These are phyloP conservation scores for Ophion obscuratus DNA, from an alignment of 2,888 invertebrate genomes.

Conservation along the genomic window DNA sequence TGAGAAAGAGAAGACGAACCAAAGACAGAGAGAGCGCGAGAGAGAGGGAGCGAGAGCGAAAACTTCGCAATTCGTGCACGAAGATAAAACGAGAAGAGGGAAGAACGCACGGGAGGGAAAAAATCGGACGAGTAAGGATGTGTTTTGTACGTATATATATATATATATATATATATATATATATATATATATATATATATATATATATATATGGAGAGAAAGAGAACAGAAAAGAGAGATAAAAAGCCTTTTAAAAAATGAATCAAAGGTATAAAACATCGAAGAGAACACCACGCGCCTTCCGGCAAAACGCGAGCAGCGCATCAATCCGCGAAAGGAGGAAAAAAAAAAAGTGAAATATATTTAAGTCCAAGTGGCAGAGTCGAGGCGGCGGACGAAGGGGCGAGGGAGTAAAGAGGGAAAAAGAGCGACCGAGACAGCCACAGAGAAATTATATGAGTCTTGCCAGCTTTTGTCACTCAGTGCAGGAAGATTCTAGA, in stretches of 20 bases:
- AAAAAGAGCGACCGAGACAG: slow-evolving; percentile 43
- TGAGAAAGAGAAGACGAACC: slow-evolving; percentile 11
- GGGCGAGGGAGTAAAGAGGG: slow-evolving; percentile 20
- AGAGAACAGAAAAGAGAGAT: slow-evolving; percentile 24
- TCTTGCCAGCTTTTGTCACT: slow-evolving; percentile 58
- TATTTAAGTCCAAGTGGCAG: slow-evolving; percentile 19
- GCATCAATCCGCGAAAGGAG: slow-evolving; percentile 53
- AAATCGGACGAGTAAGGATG: slow-evolving; percentile 12
- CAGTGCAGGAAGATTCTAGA: slow-evolving; percentile 5
- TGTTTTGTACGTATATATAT: background rate
- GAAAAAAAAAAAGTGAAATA: slow-evolving; percentile 65
- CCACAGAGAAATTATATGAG: slow-evolving; percentile 49
- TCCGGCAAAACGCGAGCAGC: slow-evolving; percentile 23
- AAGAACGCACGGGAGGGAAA: slow-evolving; percentile 9
- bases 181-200: background rate
- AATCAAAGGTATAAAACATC: slow-evolving; percentile 60
- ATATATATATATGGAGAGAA: background rate
- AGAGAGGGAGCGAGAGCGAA: slow-evolving; percentile 5
- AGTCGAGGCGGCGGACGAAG: background rate
- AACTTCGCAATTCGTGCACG: slow-evolving; percentile 50
- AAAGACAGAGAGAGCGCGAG: slow-evolving; percentile 27
- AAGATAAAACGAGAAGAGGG: slow-evolving; percentile 41
- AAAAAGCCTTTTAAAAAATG: slow-evolving; percentile 51
- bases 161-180: background rate
- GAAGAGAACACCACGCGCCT: slow-evolving; percentile 30